Evolutionary conservation across 2,113 vertebrate species (phyloP).

Genomic region (Platichthys flesus): DNA sequence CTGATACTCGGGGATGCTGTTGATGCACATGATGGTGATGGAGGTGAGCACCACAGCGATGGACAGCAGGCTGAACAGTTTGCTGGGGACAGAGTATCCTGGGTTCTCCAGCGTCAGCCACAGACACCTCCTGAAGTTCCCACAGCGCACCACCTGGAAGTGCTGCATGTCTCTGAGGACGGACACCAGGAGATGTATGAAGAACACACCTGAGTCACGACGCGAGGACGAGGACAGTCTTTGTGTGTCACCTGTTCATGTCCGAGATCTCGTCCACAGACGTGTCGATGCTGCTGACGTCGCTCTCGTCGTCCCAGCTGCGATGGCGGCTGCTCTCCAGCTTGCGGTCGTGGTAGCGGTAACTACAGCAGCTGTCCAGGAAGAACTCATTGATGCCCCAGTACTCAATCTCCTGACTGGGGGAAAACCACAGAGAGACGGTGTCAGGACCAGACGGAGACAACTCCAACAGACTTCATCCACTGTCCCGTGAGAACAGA

Average conservation of each 20-base stretch:
- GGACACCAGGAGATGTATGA: fast-evolving
- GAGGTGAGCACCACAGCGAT: slow-evolving; percentile 93
- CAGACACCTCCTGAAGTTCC: slow-evolving; percentile 88
- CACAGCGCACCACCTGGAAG: slow-evolving; percentile 88
- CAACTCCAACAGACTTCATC: too few relatives aligned
- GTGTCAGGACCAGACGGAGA: too few relatives aligned
- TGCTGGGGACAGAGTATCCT: slow-evolving; percentile 95
- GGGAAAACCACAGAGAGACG: slow-evolving; percentile 69
- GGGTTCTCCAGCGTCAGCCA: slow-evolving; percentile 99
- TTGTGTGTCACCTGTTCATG: slow-evolving; percentile 84
- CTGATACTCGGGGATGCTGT: slow-evolving; percentile 96
- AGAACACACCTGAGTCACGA: not conserved
- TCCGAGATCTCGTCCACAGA: slow-evolving; percentile 94
- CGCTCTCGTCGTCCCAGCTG: slow-evolving; percentile 95
- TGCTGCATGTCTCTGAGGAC: slow-evolving; percentile 85
- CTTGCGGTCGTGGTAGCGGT: slow-evolving; percentile 94
- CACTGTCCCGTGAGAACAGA: too few relatives aligned
- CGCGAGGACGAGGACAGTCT: not conserved
- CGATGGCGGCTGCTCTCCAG: slow-evolving; percentile 87
- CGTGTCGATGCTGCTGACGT: slow-evolving; percentile 95
- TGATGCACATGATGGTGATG: slow-evolving; percentile 94
- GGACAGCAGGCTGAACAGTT: slow-evolving; percentile 95
- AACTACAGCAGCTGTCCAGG: slow-evolving; percentile 95
- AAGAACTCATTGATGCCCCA: slow-evolving; percentile 98
- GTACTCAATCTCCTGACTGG: slow-evolving; percentile 97